Evolutionary conservation across 2,113 vertebrate species (phyloP).

Genomic region (Nymphicus hollandicus): DNA sequence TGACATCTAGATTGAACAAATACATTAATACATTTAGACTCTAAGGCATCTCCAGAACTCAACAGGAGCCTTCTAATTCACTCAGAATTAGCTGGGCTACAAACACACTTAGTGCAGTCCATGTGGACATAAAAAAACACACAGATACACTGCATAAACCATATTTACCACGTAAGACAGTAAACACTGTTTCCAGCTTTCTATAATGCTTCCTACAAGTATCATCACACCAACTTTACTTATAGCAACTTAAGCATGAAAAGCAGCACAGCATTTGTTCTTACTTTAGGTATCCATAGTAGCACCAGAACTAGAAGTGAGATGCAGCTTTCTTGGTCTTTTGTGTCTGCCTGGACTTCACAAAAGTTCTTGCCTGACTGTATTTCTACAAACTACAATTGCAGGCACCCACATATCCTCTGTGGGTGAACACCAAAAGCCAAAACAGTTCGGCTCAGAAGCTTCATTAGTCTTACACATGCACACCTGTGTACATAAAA

Average conservation of each 20-base stretch:
- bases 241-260: neutral
- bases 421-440: neutral
- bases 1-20: neutral
- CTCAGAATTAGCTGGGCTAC: neutral
- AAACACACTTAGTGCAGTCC: neutral
- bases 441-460: neutral
- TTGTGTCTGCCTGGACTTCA: neutral
- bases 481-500: neutral
- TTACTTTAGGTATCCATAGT: neutral
- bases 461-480: neutral
- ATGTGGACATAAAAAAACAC: neutral
- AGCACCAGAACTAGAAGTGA: neutral
- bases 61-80: neutral
- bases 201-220: neutral
- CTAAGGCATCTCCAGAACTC: neutral
- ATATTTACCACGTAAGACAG: neutral
- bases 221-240: neutral
- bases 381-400: neutral
- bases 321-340: neutral
- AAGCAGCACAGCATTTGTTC: neutral
- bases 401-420: neutral
- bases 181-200: neutral
- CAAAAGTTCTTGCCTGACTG: neutral
- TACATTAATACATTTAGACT: neutral
- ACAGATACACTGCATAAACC: neutral